phyloP scores from a whole-genome alignment of 2,113 vertebrate species.

The Indicator maculatus region DNA sequence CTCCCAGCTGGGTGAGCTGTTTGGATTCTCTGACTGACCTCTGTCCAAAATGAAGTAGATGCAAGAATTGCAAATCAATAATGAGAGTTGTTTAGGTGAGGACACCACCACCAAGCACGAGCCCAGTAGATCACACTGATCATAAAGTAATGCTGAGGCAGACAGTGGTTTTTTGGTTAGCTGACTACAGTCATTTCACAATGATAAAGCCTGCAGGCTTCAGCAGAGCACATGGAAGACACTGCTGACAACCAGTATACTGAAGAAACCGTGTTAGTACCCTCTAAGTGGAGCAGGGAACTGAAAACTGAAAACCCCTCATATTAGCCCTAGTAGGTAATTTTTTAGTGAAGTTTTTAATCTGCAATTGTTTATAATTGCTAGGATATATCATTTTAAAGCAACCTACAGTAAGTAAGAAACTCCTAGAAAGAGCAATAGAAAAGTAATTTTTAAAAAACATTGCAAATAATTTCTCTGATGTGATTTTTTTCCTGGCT shows the following conservation, averaged over 20 bases:
- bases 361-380: neutral
- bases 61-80: neutral
- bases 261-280: neutral
- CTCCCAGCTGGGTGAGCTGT: conserved; percentile 94
- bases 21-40: conserved; percentile 98
- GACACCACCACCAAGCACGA: neutral
- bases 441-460: neutral
- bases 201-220: neutral
- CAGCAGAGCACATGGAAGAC: neutral
- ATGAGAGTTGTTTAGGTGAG: neutral
- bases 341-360: neutral
- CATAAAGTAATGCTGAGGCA: neutral
- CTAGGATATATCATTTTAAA: neutral
- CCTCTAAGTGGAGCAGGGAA: neutral
- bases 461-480: neutral
- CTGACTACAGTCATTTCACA: neutral
- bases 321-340: neutral
- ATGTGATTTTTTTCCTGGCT: neutral
- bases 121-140: neutral
- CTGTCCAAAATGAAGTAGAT: conserved; percentile 68
- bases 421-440: neutral
- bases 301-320: neutral
- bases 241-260: neutral
- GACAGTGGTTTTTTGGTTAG: neutral
- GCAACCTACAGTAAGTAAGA: neutral